These are phyloP conservation scores for Styela clava DNA, from an alignment of 23 tunicate species.

Conservation along the genomic window DNA sequence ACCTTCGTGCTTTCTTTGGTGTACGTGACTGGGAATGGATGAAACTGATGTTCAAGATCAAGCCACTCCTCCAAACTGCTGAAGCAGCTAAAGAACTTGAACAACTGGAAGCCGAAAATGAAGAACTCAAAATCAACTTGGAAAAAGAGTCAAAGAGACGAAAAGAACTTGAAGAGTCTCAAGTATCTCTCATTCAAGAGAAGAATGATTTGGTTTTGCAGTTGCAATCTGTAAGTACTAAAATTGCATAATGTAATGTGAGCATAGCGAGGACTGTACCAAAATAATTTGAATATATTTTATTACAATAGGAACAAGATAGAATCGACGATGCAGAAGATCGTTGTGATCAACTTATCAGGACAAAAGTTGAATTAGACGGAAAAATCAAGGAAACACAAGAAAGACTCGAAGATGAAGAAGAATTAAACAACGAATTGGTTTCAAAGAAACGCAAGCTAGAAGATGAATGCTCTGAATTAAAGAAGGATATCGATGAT, in stretches of 20 bases:
- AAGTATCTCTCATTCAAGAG: conserved; percentile 81
- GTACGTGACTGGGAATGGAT: conserved; percentile 95
- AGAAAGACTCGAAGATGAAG: conserved; percentile 96
- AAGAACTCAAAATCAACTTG: conserved; percentile 71
- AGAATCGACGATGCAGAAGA: conserved; percentile 89
- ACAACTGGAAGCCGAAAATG: conserved; percentile 73
- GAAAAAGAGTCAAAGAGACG: conserved; percentile 86
- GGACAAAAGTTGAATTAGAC: conserved; percentile 88
- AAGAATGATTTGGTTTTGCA: conserved; percentile 91
- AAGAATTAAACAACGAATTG: conserved; percentile 73
- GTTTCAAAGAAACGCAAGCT: conserved; percentile 80
- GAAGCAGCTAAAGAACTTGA: conserved; percentile 94
- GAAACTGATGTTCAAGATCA: conserved; percentile 94
- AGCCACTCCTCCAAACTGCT: conserved; percentile 93
- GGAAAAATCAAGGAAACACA: conserved; percentile 91
- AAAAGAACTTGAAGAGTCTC: conserved; percentile 89
- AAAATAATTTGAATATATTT: no score
- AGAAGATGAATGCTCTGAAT: conserved; percentile 90
- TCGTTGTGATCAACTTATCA: conserved; percentile 88
- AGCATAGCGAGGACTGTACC: no score
- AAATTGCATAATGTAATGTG: no score
- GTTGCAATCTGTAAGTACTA: conserved; percentile 32
- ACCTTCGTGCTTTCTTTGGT: conserved; percentile 84
- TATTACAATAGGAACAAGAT: conserved; percentile 71
- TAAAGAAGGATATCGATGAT: conserved; percentile 89